phyloP scores from a whole-genome alignment of 2,888 invertebrate species.

The Drosophila niveifrons region DNA sequence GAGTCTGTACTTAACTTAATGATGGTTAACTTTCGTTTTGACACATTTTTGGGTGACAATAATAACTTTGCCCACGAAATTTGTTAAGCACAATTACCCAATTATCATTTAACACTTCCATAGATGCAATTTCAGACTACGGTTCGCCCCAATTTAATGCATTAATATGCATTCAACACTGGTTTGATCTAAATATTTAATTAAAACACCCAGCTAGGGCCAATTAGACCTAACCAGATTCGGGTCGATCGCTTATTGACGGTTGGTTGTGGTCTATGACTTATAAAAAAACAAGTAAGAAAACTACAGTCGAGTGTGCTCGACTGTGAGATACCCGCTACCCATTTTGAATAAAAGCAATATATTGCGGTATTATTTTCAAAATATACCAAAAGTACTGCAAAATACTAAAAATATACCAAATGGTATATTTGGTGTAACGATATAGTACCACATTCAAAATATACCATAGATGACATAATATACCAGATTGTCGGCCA shows the following conservation, averaged over 20 bases:
- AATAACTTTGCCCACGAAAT: conserved; percentile 5
- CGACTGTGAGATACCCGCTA: too few relatives aligned
- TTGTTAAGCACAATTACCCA: conserved; percentile 40
- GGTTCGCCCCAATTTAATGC: not conserved
- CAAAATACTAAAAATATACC: too few relatives aligned
- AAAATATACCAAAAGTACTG: too few relatives aligned
- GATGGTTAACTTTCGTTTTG: conserved; percentile 15
- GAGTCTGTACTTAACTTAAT: not conserved
- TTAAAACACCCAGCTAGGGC: conserved; percentile 54
- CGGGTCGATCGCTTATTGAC: conserved; percentile 22
- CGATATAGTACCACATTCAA: too few relatives aligned
- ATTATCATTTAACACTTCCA: conserved; percentile 69
- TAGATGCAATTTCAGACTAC: conserved; percentile 47
- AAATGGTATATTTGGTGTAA: too few relatives aligned
- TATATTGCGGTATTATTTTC: too few relatives aligned
- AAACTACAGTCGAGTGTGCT: too few relatives aligned
- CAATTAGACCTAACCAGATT: conserved; percentile 1
- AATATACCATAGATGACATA: too few relatives aligned
- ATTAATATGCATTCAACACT: conserved; percentile 15
- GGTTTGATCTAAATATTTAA: conserved; percentile 46
- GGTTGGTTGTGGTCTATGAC: conserved; percentile 63
- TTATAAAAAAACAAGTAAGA: too few relatives aligned
- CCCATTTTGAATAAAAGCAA: too few relatives aligned
- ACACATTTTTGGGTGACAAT: conserved; percentile 30
- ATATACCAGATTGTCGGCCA: too few relatives aligned